Base-by-base conservation (phyloP, 2,113 vertebrate genomes). In the Poicephalus meyeri region DNA sequence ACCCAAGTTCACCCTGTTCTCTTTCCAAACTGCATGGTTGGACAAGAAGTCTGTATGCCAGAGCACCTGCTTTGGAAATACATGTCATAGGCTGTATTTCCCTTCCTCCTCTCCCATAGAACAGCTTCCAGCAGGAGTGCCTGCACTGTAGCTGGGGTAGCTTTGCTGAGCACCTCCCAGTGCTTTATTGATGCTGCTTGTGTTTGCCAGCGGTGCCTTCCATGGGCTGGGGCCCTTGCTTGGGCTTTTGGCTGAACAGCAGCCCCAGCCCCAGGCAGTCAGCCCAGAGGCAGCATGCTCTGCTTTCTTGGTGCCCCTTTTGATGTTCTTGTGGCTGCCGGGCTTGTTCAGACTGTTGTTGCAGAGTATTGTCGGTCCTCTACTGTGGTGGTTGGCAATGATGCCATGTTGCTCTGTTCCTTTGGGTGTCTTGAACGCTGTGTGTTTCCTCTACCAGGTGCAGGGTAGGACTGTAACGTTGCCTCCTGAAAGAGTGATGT, bases 51-150 rank as follows among this genome's bases (percentile, higher is more conserved):
- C 56, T 16, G 14, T 42, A 16, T 25, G 41, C 31, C 46, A 31
- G 42, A 68, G 25, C 4, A 3, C 26, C 81, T 65, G 60, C 41
- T 47, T 47, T 3, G 6, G 46, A 28, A 66, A 4, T 0, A 0
- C 49, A 0, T 9, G 17, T 10, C 4, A 1, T 42, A 29, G 53
- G 24, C 26, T 0, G 0, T 11, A 0, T 41, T 93, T 64, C 72
- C 21, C 16, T 52, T 73, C 39, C 39, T 50, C 17, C 4, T 53
- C 44, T 68, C 35, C 58, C 49, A 10, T 5, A 6, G 80, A 49
- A 17, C 31, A 42, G 24, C n/a, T n/a, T 65, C 61, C 39, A 39
- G 44, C 49, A 28, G 56, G 25, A 35, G 46, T 3, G 33, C 49
- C 72, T 60, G 72, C 29, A 1, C 16, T 13, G 49, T 41, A 28